phyloP scores from a whole-genome alignment of 2,888 invertebrate species.

The Leucoptera coffeella region DNA sequence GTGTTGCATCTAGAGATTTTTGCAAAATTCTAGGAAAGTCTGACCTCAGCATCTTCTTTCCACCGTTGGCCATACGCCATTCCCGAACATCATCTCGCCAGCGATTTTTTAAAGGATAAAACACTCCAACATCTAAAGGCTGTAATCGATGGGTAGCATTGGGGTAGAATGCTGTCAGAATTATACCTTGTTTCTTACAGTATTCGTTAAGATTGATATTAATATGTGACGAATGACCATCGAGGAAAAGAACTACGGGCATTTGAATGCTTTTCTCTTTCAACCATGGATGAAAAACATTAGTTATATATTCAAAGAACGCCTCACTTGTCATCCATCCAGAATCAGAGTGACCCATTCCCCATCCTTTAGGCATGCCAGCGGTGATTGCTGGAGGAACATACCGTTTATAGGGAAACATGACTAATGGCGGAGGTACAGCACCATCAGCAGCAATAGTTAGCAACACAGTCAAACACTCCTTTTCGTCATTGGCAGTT shows the following conservation, averaged over 20 bases:
- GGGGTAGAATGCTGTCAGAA: slow-evolving; percentile 6
- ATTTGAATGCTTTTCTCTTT: slow-evolving; percentile 1
- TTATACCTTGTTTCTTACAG: slow-evolving; percentile 5
- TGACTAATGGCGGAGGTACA: slow-evolving; percentile 5
- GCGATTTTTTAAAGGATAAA: slow-evolving; percentile 8
- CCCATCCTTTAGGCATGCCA: background rate
- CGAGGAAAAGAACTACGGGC: slow-evolving; percentile 9
- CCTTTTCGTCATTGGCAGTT: slow-evolving; percentile 9
- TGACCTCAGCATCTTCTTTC: background rate
- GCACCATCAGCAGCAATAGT: slow-evolving; percentile 7
- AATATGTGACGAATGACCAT: slow-evolving; percentile 10
- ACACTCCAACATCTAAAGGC: slow-evolving; percentile 9
- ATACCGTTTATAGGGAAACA: background rate
- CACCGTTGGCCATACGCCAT: background rate
- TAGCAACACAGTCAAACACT: slow-evolving; percentile 9
- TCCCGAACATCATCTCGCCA: slow-evolving; percentile 5
- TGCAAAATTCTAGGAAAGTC: background rate
- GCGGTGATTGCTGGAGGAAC: background rate
- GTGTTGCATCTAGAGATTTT: background rate
- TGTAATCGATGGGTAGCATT: slow-evolving; percentile 9
- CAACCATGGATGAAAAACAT: background rate
- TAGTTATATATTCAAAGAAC: slow-evolving; percentile 1
- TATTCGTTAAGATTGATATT: slow-evolving; percentile 8
- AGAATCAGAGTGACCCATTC: background rate
- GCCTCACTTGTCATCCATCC: slow-evolving; percentile 2